Percentiles rank a stretch among this genome's conserved stretches.
phyloP scores from a whole-genome alignment of 2,797 vertebrate species.

The Coregonus suidteri region DNA sequence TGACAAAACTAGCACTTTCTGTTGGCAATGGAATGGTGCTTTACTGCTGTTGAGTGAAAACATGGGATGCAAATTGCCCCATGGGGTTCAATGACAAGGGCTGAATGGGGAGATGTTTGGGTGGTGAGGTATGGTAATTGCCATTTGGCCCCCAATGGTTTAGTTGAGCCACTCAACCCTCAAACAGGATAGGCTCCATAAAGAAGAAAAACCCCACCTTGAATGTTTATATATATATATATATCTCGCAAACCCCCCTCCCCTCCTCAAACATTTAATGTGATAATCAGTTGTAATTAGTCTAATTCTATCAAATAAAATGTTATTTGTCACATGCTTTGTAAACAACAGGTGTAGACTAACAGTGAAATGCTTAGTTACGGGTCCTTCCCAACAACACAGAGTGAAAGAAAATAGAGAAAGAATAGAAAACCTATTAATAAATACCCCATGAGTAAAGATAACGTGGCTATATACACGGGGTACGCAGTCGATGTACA shows the following conservation, averaged over 20 bases:
- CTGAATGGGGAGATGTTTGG: constrained; percentile 60
- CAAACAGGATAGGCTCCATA: constrained; percentile 42
- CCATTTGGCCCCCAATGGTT: constrained; percentile 69
- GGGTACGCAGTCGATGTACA: too few species aligned
- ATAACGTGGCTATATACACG: too few species aligned
- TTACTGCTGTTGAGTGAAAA: constrained; percentile 37
- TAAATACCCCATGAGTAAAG: too few species aligned
- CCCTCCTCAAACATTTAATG: constrained; percentile 20
- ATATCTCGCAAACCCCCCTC: constrained; percentile 22
- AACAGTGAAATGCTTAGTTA: too few species aligned
- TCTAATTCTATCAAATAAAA: too few species aligned
- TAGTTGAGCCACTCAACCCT: constrained; percentile 55
- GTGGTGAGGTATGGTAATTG: constrained; percentile 73
- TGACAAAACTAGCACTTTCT: constrained; percentile 57
- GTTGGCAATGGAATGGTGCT: constrained; percentile 51
- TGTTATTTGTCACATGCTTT: too few species aligned
- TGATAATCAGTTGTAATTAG: not conserved
- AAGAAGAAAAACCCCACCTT: constrained; percentile 46
- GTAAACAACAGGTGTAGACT: too few species aligned
- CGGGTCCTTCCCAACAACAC: too few species aligned
- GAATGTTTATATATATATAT: constrained; percentile 21
- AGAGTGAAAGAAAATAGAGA: too few species aligned
- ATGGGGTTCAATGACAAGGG: constrained; percentile 66
- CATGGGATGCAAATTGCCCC: constrained; percentile 40
- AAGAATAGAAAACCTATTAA: too few species aligned